Evolutionary conservation across 2,797 vertebrate species (phyloP).

Genomic region (Taenioides sp.): DNA sequence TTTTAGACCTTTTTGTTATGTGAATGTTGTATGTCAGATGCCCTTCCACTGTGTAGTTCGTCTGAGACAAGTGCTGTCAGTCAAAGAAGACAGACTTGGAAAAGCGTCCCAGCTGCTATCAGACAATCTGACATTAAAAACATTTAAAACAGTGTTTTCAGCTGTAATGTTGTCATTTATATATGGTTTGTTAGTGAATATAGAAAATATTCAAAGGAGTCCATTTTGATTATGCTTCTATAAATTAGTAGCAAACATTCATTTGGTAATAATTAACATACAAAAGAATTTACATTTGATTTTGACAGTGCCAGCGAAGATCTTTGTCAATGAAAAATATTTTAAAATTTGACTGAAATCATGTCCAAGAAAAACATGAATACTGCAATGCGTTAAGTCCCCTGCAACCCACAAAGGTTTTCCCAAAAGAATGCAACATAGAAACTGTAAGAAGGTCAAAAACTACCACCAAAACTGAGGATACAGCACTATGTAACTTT

Average conservation of each 20-base stretch:
- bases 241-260: too few species aligned
- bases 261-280: neutral
- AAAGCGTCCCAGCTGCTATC: too few species aligned
- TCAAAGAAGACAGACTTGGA: too few species aligned
- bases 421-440: neutral
- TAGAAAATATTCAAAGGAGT: too few species aligned
- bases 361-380: neutral
- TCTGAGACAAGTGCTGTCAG: too few species aligned
- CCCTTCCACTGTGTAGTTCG: neutral
- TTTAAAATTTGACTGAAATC: neutral
- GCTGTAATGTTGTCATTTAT: too few species aligned
- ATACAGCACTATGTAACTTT: neutral
- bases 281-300: neutral
- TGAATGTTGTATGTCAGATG: neutral
- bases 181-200: too few species aligned
- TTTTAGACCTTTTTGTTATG: neutral
- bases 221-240: too few species aligned
- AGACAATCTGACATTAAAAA: too few species aligned
- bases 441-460: constrained; percentile 2
- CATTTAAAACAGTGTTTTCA: too few species aligned
- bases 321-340: too few species aligned
- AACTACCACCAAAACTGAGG: neutral
- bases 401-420: neutral
- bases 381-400: constrained; percentile 2
- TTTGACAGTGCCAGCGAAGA: too few species aligned